A percentile compares a stretch with the other conserved stretches of the same genome.
These are phyloP conservation scores for Calosoma granatense DNA, from an alignment of 1,140 invertebrate genomes.

Conservation along the genomic window DNA sequence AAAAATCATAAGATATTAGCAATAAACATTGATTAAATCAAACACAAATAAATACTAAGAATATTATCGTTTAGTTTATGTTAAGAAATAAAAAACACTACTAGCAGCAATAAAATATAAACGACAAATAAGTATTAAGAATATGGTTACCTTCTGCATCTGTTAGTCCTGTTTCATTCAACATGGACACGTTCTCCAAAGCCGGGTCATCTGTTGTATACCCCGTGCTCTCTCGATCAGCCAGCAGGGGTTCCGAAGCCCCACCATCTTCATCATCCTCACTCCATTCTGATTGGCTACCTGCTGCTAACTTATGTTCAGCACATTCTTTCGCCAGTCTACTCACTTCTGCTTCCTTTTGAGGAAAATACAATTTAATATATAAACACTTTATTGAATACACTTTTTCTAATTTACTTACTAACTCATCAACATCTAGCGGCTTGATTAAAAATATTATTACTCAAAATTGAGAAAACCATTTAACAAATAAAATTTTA, in stretches of 20 bases:
- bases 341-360: slow-evolving; percentile 42
- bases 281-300: slow-evolving; percentile 71
- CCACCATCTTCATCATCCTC: slow-evolving; percentile 54
- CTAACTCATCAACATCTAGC: too few species aligned
- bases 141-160: slow-evolving; percentile 58
- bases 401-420: too few species aligned
- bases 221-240: slow-evolving; percentile 57
- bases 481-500: too few species aligned
- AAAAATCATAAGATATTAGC: background rate
- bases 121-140: too few species aligned
- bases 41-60: too few species aligned
- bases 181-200: slow-evolving; percentile 69
- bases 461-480: too few species aligned
- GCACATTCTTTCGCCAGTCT: slow-evolving; percentile 26
- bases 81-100: too few species aligned
- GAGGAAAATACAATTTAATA: background rate
- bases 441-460: too few species aligned
- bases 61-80: too few species aligned
- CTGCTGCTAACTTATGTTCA: slow-evolving; percentile 23
- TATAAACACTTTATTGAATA: too few species aligned
- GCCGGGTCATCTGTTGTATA: slow-evolving; percentile 76
- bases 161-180: slow-evolving; percentile 75
- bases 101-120: too few species aligned
- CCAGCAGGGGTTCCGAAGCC: slow-evolving; percentile 42
- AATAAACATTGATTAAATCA: background rate